A percentile compares a stretch with the other conserved stretches of the same genome.
Evolutionary conservation across 2,113 vertebrate species (phyloP).

Genomic region (Bungarus multicinctus): DNA sequence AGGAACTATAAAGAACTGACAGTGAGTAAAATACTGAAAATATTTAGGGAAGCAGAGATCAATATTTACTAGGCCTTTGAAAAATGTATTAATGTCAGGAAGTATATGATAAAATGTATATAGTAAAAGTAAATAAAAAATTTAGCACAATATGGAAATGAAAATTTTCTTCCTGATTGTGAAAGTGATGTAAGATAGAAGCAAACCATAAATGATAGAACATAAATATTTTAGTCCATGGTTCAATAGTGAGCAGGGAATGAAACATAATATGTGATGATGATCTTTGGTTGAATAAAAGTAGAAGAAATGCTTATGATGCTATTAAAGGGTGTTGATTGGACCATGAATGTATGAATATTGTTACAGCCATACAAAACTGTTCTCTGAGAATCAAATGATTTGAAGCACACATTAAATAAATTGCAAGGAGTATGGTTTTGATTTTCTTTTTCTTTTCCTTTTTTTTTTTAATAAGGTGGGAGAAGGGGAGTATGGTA

Average conservation of each 20-base stretch:
- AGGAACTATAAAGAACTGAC: neutral
- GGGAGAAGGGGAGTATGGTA: neutral
- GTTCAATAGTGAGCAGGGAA: neutral
- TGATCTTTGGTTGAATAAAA: neutral
- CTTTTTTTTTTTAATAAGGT: neutral
- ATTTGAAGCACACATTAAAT: neutral
- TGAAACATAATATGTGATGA: neutral
- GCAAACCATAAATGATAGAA: neutral
- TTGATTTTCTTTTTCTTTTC: neutral
- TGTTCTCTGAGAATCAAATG: neutral
- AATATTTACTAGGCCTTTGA: neutral
- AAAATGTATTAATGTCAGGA: neutral
- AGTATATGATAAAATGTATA: neutral
- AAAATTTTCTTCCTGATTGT: neutral
- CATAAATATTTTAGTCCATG: neutral
- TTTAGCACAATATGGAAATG: neutral
- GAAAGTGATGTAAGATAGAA: neutral
- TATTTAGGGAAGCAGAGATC: neutral
- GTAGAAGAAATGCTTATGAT: neutral
- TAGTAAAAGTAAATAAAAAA: neutral
- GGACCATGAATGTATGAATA: neutral
- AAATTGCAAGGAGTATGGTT: neutral
- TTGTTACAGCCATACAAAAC: neutral
- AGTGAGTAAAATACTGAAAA: neutral
- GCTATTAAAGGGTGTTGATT: neutral